Conservation (phyloP, 2,113 vertebrate species). For the Hystrix brachyura region DNA sequence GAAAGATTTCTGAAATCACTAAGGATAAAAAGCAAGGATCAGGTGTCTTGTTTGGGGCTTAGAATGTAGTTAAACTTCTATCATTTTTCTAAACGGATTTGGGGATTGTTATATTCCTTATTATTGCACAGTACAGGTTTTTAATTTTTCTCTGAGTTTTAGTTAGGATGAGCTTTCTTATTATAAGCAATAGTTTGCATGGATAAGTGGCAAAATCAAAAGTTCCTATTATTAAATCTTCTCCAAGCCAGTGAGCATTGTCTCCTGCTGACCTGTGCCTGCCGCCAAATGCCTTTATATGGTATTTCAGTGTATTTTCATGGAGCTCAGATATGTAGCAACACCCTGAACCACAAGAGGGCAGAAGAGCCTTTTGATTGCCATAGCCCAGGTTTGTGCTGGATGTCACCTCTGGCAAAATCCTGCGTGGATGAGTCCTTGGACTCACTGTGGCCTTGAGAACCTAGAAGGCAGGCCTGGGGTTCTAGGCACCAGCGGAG, state of each 20-base stretch:
- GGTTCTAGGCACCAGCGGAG: background rate
- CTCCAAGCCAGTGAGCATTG: slow-evolving; percentile 24
- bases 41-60: background rate
- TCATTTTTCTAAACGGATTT: slow-evolving; percentile 16
- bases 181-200: slow-evolving; percentile 25
- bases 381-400: background rate
- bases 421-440: background rate
- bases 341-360: slow-evolving; percentile 71
- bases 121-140: background rate
- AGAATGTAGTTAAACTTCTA: slow-evolving; percentile 15
- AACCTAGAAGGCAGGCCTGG: background rate
- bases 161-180: slow-evolving; percentile 32
- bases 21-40: background rate
- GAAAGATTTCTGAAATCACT: slow-evolving; percentile 12
- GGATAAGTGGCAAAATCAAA: background rate
- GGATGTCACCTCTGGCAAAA: background rate
- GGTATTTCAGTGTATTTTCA: slow-evolving; percentile 59
- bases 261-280: background rate
- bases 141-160: background rate
- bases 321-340: background rate
- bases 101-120: background rate
- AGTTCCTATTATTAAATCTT: slow-evolving; percentile 38
- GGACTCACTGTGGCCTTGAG: background rate
- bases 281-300: slow-evolving; percentile 74
- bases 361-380: slow-evolving; percentile 74